phyloP scores from a whole-genome alignment of 2,113 vertebrate species.

The Bubo bubo region DNA sequence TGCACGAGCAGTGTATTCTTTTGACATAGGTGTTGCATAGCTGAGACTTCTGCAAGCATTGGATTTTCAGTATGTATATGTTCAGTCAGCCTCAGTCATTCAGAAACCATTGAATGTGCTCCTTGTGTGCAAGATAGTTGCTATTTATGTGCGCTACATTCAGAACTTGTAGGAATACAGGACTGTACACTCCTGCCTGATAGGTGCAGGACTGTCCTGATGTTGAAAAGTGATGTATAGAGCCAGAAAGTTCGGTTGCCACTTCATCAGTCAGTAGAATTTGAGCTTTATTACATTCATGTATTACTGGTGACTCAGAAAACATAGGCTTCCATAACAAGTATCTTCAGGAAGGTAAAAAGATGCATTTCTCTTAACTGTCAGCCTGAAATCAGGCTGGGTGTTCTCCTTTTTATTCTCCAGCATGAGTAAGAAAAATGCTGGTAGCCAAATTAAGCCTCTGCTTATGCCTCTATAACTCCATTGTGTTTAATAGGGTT shows the following conservation, averaged over 20 bases:
- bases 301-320: background rate
- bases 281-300: background rate
- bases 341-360: background rate
- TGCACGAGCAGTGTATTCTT: background rate
- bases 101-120: background rate
- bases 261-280: background rate
- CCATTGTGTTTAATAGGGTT: constrained; percentile 50
- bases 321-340: background rate
- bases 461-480: constrained; percentile 28
- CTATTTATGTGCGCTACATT: background rate
- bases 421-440: background rate
- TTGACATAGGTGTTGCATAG: background rate
- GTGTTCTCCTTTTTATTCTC: background rate
- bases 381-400: background rate
- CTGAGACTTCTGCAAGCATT: background rate
- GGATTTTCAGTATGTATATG: background rate
- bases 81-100: background rate
- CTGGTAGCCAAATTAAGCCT: constrained; percentile 32
- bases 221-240: background rate
- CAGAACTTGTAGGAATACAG: background rate
- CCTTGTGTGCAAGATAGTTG: background rate
- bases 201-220: background rate
- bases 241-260: background rate
- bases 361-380: background rate
- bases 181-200: background rate